Conservation (phyloP, 2,888 invertebrate species). For the Drosophila paramelanica region DNA sequence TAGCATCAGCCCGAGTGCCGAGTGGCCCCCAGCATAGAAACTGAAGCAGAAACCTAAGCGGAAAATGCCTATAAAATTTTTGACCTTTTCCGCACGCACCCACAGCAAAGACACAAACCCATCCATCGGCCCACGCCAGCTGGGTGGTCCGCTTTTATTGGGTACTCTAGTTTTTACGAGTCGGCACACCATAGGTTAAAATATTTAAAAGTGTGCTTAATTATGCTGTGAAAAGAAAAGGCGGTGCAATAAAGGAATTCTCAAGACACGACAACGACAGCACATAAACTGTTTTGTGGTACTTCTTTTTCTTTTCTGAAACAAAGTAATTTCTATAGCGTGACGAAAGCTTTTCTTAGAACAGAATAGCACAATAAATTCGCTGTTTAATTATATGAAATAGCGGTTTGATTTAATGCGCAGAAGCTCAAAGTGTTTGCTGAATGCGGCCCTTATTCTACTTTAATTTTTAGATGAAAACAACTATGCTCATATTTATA, state of each 20-base stretch:
- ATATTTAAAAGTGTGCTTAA: conserved; percentile 77
- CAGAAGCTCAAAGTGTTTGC: conserved; percentile 7
- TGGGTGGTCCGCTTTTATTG: conserved; percentile 68
- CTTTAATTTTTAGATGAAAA: neutral
- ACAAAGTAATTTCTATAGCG: conserved; percentile 25
- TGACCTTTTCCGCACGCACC: conserved; percentile 67
- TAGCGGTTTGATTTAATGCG: conserved; percentile 8
- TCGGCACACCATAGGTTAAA: conserved; percentile 66
- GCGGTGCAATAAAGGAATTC: conserved; percentile 29
- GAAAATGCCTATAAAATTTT: conserved; percentile 67
- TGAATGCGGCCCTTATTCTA: neutral
- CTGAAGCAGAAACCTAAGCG: conserved; percentile 46
- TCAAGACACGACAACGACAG: conserved; percentile 31
- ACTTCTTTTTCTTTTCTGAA: neutral
- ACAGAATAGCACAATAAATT: conserved; percentile 14
- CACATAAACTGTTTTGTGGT: conserved; percentile 45
- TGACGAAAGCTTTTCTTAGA: conserved; percentile 26
- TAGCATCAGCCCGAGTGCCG: conserved; percentile 33
- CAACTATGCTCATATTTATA: neutral
- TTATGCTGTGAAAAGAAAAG: conserved; percentile 58
- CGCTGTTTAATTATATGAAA: conserved; percentile 10
- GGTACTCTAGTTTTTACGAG: conserved; percentile 70
- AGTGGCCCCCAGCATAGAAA: neutral
- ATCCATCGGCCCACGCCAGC: conserved; percentile 19
- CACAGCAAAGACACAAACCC: conserved; percentile 23